Percentiles rank a stretch among this genome's conserved stretches.
phyloP scores from a whole-genome alignment of 2,888 invertebrate species.

The Cheiracanthium punctorium region DNA sequence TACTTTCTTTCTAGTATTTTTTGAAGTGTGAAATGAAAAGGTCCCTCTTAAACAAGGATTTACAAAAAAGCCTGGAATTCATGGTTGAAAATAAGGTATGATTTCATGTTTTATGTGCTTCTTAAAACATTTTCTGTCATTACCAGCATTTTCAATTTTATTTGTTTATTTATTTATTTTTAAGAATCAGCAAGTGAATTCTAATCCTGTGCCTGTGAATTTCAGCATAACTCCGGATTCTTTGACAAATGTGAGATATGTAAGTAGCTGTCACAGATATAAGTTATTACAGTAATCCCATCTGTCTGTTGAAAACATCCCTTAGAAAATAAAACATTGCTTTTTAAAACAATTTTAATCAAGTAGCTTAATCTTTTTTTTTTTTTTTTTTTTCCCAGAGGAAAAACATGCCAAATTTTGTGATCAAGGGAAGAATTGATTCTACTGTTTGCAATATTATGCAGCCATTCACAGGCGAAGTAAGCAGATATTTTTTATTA shows the following conservation, averaged over 20 bases:
- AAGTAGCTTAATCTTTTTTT: neutral
- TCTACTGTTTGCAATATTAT: conserved; percentile 88
- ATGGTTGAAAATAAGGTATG: conserved; percentile 88
- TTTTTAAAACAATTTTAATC: no score
- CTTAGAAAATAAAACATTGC: no score
- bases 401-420: conserved; percentile 85
- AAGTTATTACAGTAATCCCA: no score
- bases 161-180: neutral
- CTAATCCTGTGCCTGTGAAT: conserved; percentile 80
- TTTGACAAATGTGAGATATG: conserved; percentile 83
- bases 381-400: conserved; percentile 75
- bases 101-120: neutral
- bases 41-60: conserved; percentile 90
- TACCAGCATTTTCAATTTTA: no score
- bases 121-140: neutral
- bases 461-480: conserved; percentile 91
- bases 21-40: conserved; percentile 91
- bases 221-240: conserved; percentile 91
- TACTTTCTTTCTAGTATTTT: conserved; percentile 81
- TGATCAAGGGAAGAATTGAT: conserved; percentile 88
- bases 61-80: conserved; percentile 90
- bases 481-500: conserved; percentile 74
- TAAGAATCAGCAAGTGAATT: conserved; percentile 73
- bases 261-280: no score
- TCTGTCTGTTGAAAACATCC: no score